Conservation (phyloP, 2,888 invertebrate species). For the Caenorhabditis sulstoni region DNA sequence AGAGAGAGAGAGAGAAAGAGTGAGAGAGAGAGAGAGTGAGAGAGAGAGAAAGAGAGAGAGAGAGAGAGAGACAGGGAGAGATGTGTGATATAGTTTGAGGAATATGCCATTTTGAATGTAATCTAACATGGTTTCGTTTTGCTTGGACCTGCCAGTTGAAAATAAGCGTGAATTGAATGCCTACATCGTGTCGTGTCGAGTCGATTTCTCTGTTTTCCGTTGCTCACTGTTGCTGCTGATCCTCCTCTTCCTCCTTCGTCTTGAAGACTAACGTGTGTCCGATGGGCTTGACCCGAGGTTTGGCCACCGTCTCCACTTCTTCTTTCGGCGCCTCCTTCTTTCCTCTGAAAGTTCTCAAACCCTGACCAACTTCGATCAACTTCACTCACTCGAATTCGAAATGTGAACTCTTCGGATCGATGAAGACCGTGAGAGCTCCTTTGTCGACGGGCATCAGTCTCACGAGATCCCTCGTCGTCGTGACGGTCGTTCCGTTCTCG, state of each 20-base stretch:
- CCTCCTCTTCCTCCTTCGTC: not conserved
- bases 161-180: not conserved
- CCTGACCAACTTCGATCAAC: too few species aligned
- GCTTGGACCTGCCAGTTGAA: not conserved
- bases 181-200: slow-evolving; percentile 3
- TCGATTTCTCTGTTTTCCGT: not conserved
- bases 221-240: not conserved
- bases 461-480: slow-evolving; percentile 15
- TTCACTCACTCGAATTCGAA: slow-evolving; percentile 13
- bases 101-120: not conserved
- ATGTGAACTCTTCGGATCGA: not conserved
- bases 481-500: not conserved
- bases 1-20: too few species aligned
- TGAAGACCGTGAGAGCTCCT: slow-evolving; percentile 3
- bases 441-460: slow-evolving; percentile 8
- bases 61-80: not conserved
- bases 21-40: not conserved
- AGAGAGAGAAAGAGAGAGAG: slow-evolving; percentile 4
- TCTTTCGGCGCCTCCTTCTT: not conserved
- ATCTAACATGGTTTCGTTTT: not conserved
- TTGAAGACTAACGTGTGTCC: slow-evolving; percentile 15
- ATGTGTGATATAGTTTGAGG: not conserved
- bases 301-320: slow-evolving; percentile 21
- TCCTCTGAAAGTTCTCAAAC: slow-evolving; percentile 10
- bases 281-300: slow-evolving; percentile 12